phyloP scores from a whole-genome alignment of 2,888 invertebrate genomes.

The Phlogophora meticulosa region DNA sequence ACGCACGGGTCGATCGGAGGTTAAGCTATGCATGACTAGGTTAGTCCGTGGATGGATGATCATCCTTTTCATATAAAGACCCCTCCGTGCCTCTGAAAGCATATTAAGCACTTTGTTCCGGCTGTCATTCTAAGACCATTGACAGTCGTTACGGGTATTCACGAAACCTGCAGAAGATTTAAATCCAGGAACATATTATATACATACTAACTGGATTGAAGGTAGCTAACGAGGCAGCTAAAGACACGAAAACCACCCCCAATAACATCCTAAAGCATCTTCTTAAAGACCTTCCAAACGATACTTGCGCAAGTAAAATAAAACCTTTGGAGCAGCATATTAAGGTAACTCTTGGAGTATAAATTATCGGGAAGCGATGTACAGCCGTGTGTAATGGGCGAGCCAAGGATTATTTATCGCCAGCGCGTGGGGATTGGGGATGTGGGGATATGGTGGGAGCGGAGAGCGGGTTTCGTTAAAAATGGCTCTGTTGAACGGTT shows the following conservation, averaged over 20 bases:
- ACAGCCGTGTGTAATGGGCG: conserved; percentile 80
- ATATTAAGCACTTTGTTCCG: too few relatives aligned
- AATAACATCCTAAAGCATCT: conserved; percentile 20
- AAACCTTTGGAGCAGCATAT: conserved; percentile 62
- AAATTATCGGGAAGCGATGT: conserved; percentile 79
- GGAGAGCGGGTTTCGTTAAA: conserved; percentile 19
- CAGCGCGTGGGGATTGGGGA: conserved; percentile 76
- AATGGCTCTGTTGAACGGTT: too few relatives aligned
- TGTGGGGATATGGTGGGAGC: conserved; percentile 40
- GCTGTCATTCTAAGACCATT: too few relatives aligned
- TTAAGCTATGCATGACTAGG: too few relatives aligned
- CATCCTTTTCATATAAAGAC: too few relatives aligned
- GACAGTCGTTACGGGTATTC: neutral
- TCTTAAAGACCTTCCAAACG: conserved; percentile 40
- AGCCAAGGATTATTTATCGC: conserved; percentile 83
- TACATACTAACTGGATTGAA: neutral
- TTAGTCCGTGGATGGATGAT: too few relatives aligned
- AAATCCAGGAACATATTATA: neutral
- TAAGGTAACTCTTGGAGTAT: conserved; percentile 76
- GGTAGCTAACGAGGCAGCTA: neutral
- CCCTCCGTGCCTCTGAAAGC: too few relatives aligned
- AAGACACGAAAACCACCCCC: neutral
- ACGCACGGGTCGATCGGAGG: too few relatives aligned
- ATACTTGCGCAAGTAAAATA: conserved; percentile 47
- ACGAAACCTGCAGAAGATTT: neutral